Conservation (phyloP, 2,113 vertebrate species). For the Rynchops niger region DNA sequence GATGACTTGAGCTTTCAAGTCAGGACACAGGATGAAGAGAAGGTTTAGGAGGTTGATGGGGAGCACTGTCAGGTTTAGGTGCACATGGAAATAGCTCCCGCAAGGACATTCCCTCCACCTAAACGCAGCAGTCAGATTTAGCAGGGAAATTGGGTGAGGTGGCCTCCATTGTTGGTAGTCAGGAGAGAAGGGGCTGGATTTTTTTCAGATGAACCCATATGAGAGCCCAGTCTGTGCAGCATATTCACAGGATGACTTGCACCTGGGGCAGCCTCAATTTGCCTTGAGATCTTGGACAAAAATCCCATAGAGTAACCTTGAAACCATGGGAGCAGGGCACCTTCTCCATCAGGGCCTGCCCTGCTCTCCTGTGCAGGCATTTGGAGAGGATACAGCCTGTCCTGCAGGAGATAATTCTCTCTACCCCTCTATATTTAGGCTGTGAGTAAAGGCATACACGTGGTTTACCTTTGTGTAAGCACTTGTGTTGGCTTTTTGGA, state of each 20-base stretch:
- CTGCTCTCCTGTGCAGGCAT: neutral
- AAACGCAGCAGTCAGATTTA: neutral
- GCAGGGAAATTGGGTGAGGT: neutral
- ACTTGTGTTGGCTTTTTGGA: accelerated
- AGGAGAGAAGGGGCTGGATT: neutral
- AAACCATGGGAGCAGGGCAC: neutral
- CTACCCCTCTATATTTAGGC: neutral
- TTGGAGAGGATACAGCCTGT: neutral
- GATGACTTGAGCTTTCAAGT: neutral
- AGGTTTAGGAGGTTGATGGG: neutral
- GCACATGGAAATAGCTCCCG: neutral
- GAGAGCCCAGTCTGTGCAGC: neutral
- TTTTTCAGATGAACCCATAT: accelerated
- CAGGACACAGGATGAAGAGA: neutral
- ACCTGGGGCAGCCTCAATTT: neutral
- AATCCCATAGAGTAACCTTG: neutral
- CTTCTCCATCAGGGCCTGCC: neutral
- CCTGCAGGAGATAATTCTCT: neutral
- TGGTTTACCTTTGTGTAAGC: neutral
- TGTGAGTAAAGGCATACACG: neutral
- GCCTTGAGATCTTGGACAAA: neutral
- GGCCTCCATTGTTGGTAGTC: neutral
- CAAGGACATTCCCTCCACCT: neutral
- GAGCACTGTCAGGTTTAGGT: neutral
- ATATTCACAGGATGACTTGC: neutral